These are phyloP conservation scores for Gasterosteus nipponicus DNA, from an alignment of 2,113 vertebrate species.

Conservation along the genomic window DNA sequence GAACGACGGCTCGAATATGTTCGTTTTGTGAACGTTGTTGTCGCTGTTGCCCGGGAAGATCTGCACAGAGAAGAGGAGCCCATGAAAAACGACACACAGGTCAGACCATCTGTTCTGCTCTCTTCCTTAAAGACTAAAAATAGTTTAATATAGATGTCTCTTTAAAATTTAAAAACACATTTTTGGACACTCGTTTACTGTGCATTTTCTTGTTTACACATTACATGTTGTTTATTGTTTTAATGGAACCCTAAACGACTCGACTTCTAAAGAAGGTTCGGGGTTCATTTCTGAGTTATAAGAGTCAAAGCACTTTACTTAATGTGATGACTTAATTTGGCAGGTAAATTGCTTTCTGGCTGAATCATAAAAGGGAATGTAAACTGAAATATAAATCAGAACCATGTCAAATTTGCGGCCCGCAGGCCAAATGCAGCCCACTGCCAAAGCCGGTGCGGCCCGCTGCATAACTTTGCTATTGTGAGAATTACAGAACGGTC, in stretches of 20 bases:
- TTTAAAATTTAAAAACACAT: background rate
- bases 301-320: too few species aligned
- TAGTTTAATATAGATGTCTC: background rate
- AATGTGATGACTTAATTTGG: too few species aligned
- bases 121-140: background rate
- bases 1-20: conserved; percentile 88
- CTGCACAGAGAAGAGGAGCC: conserved; percentile 66
- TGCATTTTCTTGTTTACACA: background rate
- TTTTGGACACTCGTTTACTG: background rate
- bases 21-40: conserved; percentile 96
- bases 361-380: too few species aligned
- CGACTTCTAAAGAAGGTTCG: background rate
- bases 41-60: conserved; percentile 92
- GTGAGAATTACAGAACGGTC: background rate
- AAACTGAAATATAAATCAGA: too few species aligned
- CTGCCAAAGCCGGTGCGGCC: too few species aligned
- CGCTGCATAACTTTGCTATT: too few species aligned
- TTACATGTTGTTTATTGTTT: background rate
- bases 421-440: too few species aligned
- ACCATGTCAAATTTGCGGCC: too few species aligned
- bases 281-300: too few species aligned
- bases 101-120: background rate
- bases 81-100: background rate
- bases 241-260: background rate
- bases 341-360: too few species aligned